Base-by-base conservation (phyloP, 1,140 invertebrate genomes). In the Diorhabda carinulata region DNA sequence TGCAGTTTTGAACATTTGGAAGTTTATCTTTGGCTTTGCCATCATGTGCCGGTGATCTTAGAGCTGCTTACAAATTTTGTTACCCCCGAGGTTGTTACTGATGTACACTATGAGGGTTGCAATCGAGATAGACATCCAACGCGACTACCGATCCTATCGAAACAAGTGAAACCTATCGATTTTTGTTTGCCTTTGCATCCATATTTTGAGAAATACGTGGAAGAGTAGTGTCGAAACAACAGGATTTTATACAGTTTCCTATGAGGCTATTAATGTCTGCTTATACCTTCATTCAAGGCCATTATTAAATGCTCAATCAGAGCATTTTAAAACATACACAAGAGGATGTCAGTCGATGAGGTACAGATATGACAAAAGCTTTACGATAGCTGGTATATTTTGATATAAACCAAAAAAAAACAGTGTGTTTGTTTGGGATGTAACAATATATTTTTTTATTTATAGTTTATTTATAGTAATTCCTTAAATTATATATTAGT, bases 261-360 rank as follows among this genome's bases (percentile, higher is more conserved):
- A 93, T 96, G 83, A 85, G 88, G 70, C 84, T 97, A 2, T 86
- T 85, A 76, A 90, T 95, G 86, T 92, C 89, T 76, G 88, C 92
- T 43, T 96, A 91, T 78, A 86, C 90, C 77, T 87, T 87, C 70
- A 84, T 86, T 42, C 88, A 87, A 78, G 85, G 86, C 7, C 84
- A 80, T 66, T 77, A 77, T 66, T 73, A 77, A 76, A 91, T 73
- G 91, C 91, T 7, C 87, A 91, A 78, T 90, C 90, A 60, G 96
- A 95, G 43, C 96, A 98, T 84, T 97, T 97, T 84, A 90, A 96
- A 60, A 95, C 94, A 47, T 97, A 95, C 79, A 84, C 95, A 63
- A 85, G 93, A 8, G 92, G 91, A 69, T 86, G 87, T 74, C 78
- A 80, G 61, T 78, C 78, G 60, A 78, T 77, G 10, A 79, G 78